Percentiles rank a stretch among this genome's conserved stretches.
Evolutionary conservation across 2,113 vertebrate genomes (phyloP).

Genomic region (Panurus biarmicus): DNA sequence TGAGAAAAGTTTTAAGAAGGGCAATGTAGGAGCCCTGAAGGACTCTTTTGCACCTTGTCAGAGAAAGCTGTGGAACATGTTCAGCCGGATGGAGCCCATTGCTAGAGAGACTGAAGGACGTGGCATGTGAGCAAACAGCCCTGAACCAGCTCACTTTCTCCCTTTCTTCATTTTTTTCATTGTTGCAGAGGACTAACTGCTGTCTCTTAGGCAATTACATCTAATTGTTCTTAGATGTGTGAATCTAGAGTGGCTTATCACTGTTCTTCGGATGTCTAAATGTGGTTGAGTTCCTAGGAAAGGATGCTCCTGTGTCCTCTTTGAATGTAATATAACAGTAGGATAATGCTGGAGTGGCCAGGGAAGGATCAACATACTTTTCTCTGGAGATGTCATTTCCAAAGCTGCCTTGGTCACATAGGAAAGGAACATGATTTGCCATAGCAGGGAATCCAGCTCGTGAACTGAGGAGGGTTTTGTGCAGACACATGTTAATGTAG

Average conservation of each 20-base stretch:
- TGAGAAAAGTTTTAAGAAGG: not conserved
- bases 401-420: not conserved
- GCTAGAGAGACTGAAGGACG: not conserved
- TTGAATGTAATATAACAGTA: not conserved
- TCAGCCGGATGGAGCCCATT: not conserved
- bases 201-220: not conserved
- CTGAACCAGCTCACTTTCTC: not conserved
- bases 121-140: not conserved
- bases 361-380: not conserved
- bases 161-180: rapidly evolving
- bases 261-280: not conserved
- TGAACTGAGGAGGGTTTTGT: not conserved
- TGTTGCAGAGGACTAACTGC: not conserved
- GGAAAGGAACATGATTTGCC: not conserved
- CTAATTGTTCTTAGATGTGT: not conserved
- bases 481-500: not conserved
- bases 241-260: not conserved
- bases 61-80: not conserved
- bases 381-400: not conserved
- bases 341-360: not conserved
- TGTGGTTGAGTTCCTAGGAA: not conserved
- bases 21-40: not conserved
- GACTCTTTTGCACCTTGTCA: not conserved
- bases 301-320: not conserved
- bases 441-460: not conserved